Evolutionary conservation across 2,888 invertebrate genomes (phyloP), one percentile per base, ranked within the genome.

Genomic region (Punctoribates punctum): DNA sequence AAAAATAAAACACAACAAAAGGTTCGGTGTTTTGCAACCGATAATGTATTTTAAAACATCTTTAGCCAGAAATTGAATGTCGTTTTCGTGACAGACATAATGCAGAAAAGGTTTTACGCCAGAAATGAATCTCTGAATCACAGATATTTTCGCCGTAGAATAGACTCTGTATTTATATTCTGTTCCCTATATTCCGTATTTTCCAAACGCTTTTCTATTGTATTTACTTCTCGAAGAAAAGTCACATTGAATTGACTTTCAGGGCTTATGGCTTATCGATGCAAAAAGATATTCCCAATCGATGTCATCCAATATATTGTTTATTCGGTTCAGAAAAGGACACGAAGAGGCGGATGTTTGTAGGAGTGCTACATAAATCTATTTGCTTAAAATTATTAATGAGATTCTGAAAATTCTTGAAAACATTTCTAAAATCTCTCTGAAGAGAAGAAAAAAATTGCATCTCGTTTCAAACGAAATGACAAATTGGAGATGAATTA

Each of bases 51-150:
- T 54, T n/a, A 6, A 54, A 54, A n/a, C n/a, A n/a, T 54, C 54
- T 54, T 54, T 6, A 54, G n/a, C 3, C 20, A 8, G 20, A 54
- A 54, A 13, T 48, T 48, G 62, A 62, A 62, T 27, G 62, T 62
- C 62, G 23, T 51, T 62, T 60, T 62, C 27, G 62, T 29, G 29
- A 62, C 62, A 62, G 23, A 62, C 62, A 62, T 62, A 62, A 62
- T 23, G 27, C 29, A 27, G n/a, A 62, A 57, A 54, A 54, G 23
- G 1, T 27, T 62, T 20, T 54, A n/a, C 20, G 20, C 62, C 23
- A 27, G 62, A 54, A 62, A 62, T 62, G 27, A 62, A 62, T 62
- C 11, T 62, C 23, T 62, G 15, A 62, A 62, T 27, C 17, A 15
- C 25, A 34, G 3, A 57, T 57, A 27, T 62, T 15, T 29, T 62